phyloP scores from a whole-genome alignment of 2,113 vertebrate species.

The Myodes glareolus region DNA sequence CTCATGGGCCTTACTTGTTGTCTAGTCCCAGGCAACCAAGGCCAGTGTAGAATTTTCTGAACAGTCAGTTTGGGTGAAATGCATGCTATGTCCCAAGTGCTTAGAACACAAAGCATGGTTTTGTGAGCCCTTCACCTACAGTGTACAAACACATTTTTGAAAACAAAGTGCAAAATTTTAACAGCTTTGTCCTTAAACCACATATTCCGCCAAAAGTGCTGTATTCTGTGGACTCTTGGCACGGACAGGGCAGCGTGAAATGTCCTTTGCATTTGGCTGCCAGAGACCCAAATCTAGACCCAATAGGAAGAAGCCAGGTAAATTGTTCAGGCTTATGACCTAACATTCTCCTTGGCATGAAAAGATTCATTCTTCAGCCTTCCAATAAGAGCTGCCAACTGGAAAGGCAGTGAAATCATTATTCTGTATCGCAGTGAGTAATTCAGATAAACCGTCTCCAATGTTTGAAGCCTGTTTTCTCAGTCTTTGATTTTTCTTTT shows the following conservation, averaged over 20 bases:
- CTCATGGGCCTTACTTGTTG: not conserved
- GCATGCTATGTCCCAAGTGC: not conserved
- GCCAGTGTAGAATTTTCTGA: not conserved
- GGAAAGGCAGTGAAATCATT: conserved; percentile 72
- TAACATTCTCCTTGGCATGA: conserved; percentile 75
- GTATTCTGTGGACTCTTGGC: conserved; percentile 72
- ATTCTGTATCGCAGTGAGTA: conserved; percentile 45
- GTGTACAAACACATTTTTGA: conserved; percentile 59
- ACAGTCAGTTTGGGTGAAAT: conserved; percentile 7
- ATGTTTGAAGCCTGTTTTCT: conserved; percentile 11
- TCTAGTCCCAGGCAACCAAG: conserved; percentile 37
- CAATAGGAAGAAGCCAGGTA: conserved; percentile 68
- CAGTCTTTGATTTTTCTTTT: conserved; percentile 42
- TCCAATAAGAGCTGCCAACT: conserved; percentile 71
- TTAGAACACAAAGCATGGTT: conserved; percentile 47
- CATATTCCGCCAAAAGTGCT: conserved; percentile 61
- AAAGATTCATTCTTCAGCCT: conserved; percentile 62
- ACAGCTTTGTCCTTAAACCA: conserved; percentile 74
- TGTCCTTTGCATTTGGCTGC: conserved; percentile 60
- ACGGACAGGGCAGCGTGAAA: not conserved
- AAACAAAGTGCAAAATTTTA: conserved; percentile 72
- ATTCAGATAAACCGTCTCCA: conserved; percentile 64
- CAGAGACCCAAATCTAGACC: conserved; percentile 50
- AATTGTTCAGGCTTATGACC: conserved; percentile 59
- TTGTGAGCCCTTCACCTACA: conserved; percentile 64